A percentile compares a stretch with the other conserved stretches of the same genome.
These are phyloP conservation scores for Cataglyphis albicans DNA, from an alignment of 2,888 invertebrate genomes.

Conservation along the genomic window DNA sequence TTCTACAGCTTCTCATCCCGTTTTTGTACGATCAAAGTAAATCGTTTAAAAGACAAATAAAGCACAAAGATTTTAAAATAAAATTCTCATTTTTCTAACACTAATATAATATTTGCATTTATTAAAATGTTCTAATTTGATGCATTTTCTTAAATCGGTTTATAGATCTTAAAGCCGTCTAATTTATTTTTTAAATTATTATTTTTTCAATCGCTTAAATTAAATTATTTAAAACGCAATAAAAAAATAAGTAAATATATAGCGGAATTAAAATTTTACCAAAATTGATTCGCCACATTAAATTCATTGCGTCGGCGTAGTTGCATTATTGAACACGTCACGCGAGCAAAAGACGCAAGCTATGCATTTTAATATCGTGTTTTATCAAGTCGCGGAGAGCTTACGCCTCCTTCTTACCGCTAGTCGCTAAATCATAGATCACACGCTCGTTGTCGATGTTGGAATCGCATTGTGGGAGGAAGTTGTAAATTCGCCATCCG, in stretches of 20 bases:
- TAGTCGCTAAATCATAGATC: constrained; percentile 40
- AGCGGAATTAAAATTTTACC: not conserved
- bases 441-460: constrained; percentile 38
- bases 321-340: not conserved
- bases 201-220: not conserved
- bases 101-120: not conserved
- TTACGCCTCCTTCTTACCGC: constrained; percentile 23
- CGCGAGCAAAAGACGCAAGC: not conserved
- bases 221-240: not conserved
- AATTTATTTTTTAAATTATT: not conserved
- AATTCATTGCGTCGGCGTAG: not conserved
- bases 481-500: constrained; percentile 43
- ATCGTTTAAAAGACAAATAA: not conserved
- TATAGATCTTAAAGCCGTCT: not conserved
- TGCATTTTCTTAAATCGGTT: not conserved
- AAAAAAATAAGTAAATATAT: not conserved
- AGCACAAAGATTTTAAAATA: not conserved
- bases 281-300: not conserved
- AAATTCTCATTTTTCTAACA: not conserved
- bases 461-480: constrained; percentile 46
- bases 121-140: not conserved
- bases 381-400: constrained; percentile 37
- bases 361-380: constrained; percentile 32
- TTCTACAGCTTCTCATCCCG: not conserved
- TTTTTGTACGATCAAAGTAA: not conserved